A percentile compares a stretch with the other conserved stretches of the same genome.
Conservation (phyloP, 2,888 invertebrate species). For the Lepidocyrtinus sp. region DNA sequence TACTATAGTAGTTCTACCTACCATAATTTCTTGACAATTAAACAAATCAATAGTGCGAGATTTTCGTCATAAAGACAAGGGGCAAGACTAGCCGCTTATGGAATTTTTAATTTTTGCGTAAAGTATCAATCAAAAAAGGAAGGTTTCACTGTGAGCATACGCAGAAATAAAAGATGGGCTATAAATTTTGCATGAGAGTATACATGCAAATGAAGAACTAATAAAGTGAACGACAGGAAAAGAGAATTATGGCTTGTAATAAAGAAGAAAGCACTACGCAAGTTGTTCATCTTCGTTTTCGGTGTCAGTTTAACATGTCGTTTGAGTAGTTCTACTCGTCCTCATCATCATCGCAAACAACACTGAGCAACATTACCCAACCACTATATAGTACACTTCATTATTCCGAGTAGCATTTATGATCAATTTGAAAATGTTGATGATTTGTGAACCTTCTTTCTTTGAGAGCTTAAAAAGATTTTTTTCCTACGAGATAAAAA, state of each 20-base stretch:
- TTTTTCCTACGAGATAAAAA: neutral
- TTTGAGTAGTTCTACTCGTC: neutral
- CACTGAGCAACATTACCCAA: neutral
- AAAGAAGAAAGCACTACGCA: neutral
- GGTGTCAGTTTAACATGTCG: slow-evolving; percentile 10
- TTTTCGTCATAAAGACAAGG: too few species aligned
- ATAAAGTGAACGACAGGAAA: neutral
- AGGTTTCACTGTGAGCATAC: too few species aligned
- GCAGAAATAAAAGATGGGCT: too few species aligned
- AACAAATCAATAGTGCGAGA: too few species aligned
- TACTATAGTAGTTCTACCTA: too few species aligned
- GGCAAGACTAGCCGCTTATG: too few species aligned
- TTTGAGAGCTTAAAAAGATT: slow-evolving; percentile 2
- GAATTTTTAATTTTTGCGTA: too few species aligned
- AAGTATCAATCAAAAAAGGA: too few species aligned
- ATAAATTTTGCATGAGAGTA: neutral
- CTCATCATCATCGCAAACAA: neutral
- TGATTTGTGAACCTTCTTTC: slow-evolving; percentile 19
- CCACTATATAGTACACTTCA: slow-evolving; percentile 18
- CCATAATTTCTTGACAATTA: too few species aligned
- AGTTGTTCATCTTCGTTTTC: slow-evolving; percentile 16
- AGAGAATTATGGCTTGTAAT: slow-evolving; percentile 8
- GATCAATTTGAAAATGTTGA: slow-evolving; percentile 49
- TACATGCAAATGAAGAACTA: slow-evolving; percentile 11
- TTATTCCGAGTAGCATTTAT: slow-evolving; percentile 21